phyloP scores from a whole-genome alignment of 2,888 invertebrate genomes.

The Pharmacophagus antenor region DNA sequence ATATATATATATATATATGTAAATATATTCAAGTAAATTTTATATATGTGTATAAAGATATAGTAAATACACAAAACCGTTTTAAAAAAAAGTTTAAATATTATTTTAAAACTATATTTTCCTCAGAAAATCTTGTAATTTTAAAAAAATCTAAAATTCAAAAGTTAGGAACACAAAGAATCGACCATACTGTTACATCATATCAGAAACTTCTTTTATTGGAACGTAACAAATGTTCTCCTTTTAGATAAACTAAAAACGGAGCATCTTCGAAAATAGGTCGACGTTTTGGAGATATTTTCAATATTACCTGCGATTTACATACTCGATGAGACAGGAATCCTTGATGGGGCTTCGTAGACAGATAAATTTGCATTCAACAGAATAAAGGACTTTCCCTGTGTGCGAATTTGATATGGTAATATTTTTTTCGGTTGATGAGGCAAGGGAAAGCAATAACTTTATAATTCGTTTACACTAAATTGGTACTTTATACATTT shows the following conservation, averaged over 20 bases:
- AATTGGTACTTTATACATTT: too few relatives aligned
- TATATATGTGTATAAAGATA: too few relatives aligned
- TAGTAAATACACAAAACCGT: too few relatives aligned
- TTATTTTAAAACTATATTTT: too few relatives aligned
- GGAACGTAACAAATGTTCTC: not conserved
- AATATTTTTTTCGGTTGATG: conserved; percentile 6
- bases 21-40: too few relatives aligned
- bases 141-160: not conserved
- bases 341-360: conserved; percentile 48
- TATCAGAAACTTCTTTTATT: not conserved
- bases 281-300: conserved; percentile 52
- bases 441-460: not conserved
- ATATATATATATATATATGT: too few relatives aligned
- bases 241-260: conserved; percentile 7
- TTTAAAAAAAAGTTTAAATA: too few relatives aligned
- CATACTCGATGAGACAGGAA: conserved; percentile 62
- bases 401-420: conserved; percentile 19
- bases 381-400: conserved; percentile 37
- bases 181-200: not conserved
- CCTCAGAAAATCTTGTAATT: not conserved
- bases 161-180: not conserved
- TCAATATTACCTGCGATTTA: conserved; percentile 68
- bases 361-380: conserved; percentile 54
- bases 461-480: not conserved
- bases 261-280: not conserved